Percentiles rank a stretch among this genome's conserved stretches.
These are phyloP conservation scores for Pelochelys cantorii DNA, from an alignment of 2,797 vertebrate genomes.

Conservation along the genomic window DNA sequence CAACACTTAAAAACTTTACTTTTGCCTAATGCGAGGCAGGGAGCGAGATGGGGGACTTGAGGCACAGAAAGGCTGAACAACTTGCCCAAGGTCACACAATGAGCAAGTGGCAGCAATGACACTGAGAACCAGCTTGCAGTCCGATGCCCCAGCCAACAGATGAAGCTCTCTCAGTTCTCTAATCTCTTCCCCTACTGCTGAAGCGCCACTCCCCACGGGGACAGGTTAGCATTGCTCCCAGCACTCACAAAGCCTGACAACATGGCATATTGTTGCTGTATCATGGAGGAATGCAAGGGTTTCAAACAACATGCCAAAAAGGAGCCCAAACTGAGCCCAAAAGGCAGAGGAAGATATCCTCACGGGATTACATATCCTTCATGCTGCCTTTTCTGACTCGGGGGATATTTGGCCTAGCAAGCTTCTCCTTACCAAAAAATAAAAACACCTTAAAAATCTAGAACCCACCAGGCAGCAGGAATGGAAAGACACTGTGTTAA, in stretches of 20 bases:
- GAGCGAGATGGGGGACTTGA: not conserved
- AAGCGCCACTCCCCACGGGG: accelerated
- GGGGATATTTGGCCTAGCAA: accelerated
- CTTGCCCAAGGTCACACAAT: accelerated
- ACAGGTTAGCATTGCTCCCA: accelerated
- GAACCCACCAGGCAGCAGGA: not conserved
- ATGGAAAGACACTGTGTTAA: not conserved
- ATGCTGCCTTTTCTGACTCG: accelerated
- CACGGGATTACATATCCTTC: not conserved
- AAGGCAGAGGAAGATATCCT: not conserved
- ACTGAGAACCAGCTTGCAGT: not conserved
- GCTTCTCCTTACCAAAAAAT: not conserved
- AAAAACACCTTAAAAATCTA: not conserved
- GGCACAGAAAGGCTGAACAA: not conserved
- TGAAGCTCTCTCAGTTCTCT: not conserved
- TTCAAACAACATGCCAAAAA: not conserved
- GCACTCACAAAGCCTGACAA: not conserved
- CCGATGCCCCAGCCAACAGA: accelerated
- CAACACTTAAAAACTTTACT: accelerated
- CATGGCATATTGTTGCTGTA: accelerated
- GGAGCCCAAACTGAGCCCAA: not conserved
- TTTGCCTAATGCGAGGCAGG: accelerated
- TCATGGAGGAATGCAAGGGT: not conserved
- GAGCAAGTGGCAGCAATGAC: accelerated
- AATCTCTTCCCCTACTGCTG: not conserved